phyloP scores from a whole-genome alignment of 1,140 invertebrate species.

The Magallana gigas region DNA sequence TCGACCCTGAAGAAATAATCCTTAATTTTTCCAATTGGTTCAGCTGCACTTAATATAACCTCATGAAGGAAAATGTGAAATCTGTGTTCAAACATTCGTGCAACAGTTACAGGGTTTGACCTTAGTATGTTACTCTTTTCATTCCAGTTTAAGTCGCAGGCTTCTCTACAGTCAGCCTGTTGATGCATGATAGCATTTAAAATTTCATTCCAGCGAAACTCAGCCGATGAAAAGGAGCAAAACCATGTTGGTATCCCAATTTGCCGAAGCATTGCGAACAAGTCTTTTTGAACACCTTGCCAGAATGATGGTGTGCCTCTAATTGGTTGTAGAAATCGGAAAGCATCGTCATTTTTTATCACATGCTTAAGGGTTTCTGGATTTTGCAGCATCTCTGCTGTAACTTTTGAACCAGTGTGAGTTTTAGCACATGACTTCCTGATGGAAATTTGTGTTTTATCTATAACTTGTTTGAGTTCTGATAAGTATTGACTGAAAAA shows the following conservation, averaged over 20 bases:
- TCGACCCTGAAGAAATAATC: conserved; percentile 75
- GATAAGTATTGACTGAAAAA: conserved; percentile 31
- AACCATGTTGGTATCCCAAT: conserved; percentile 52
- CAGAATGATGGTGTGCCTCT: conserved; percentile 47
- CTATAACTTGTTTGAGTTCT: conserved; percentile 28
- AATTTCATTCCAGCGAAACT: not conserved
- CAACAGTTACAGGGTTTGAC: not conserved
- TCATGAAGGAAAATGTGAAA: conserved; percentile 19
- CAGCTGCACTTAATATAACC: conserved; percentile 18
- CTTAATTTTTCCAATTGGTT: conserved; percentile 57
- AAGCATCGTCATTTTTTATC: conserved; percentile 15
- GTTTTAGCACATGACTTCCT: conserved; percentile 21
- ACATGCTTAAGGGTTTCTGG: not conserved
- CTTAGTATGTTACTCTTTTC: not conserved
- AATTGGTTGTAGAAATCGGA: conserved; percentile 44
- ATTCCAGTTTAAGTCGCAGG: not conserved
- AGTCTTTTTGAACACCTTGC: conserved; percentile 44
- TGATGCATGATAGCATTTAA: not conserved
- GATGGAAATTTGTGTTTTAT: conserved; percentile 34
- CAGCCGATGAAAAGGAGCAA: conserved; percentile 42
- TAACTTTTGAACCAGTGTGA: not conserved
- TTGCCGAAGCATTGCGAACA: conserved; percentile 43
- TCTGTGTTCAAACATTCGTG: not conserved
- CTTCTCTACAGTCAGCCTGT: not conserved
- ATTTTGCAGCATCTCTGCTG: conserved; percentile 30